Percentiles rank a stretch among this genome's conserved stretches.
Conservation (phyloP, 2,888 invertebrate genomes). For the Heteromyza rotundicornis region DNA sequence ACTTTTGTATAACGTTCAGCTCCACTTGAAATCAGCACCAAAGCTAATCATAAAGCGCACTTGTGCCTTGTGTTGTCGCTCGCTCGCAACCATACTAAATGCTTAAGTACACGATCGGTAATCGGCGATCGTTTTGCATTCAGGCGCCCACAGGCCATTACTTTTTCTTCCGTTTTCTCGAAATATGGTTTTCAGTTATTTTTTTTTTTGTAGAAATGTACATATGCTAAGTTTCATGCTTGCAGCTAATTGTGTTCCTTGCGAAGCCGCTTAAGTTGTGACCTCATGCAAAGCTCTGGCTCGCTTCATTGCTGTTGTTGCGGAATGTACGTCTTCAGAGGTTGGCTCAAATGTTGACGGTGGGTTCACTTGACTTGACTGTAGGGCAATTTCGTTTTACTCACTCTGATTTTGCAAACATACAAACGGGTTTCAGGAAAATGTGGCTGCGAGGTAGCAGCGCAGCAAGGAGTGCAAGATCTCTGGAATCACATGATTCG, state of each 20-base stretch:
- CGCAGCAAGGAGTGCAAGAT: too few species aligned
- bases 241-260: slow-evolving; percentile 1
- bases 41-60: slow-evolving; percentile 13
- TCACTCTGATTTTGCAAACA: slow-evolving; percentile 9
- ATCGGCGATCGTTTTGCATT: slow-evolving; percentile 32
- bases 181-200: not conserved
- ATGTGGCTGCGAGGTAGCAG: not conserved
- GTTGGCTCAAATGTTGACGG: not conserved
- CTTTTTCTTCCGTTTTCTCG: too few species aligned
- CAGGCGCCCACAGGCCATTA: slow-evolving; percentile 32
- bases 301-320: not conserved
- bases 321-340: not conserved
- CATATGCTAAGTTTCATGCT: not conserved
- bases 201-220: not conserved
- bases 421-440: not conserved
- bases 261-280: not conserved
- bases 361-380: slow-evolving; percentile 10
- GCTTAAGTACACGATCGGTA: slow-evolving; percentile 52
- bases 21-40: slow-evolving; percentile 2
- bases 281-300: not conserved
- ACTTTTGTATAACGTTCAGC: too few species aligned
- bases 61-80: not conserved
- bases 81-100: slow-evolving; percentile 46
- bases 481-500: too few species aligned
- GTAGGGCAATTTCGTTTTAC: not conserved